Conservation (phyloP, 2,797 vertebrate species). For the Rhabdomys pumilio region DNA sequence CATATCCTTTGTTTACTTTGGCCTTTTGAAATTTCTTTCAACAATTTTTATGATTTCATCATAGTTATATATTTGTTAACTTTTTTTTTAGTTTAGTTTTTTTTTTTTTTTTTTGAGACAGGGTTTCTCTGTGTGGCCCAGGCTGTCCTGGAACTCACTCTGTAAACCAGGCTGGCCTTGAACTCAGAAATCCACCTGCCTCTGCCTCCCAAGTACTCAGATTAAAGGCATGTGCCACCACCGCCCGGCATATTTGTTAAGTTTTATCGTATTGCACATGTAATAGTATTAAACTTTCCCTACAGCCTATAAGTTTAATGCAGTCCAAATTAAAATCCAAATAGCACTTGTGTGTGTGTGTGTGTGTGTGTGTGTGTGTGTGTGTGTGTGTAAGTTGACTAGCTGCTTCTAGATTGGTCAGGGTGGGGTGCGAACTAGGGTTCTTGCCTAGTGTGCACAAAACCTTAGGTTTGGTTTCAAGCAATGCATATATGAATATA, state of each 20-base stretch:
- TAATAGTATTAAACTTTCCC: background rate
- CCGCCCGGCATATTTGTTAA: background rate
- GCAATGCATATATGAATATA: background rate
- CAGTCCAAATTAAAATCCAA: slow-evolving; percentile 50
- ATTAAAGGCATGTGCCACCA: too few species aligned
- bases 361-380: background rate
- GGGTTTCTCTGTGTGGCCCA: too few species aligned
- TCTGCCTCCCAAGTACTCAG: too few species aligned
- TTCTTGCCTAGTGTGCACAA: background rate
- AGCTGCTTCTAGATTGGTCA: slow-evolving; percentile 54
- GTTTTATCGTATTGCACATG: slow-evolving; percentile 8
- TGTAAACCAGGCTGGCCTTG: too few species aligned
- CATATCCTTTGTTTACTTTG: slow-evolving; percentile 18
- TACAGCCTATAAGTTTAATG: background rate
- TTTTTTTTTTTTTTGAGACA: too few species aligned
- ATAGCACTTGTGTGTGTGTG: background rate
- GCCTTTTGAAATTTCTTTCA: slow-evolving; percentile 46
- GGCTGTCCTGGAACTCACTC: too few species aligned
- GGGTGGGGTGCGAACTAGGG: background rate
- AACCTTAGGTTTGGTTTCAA: background rate
- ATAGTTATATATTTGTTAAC: slow-evolving; percentile 14
- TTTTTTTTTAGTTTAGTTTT: background rate
- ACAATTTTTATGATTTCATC: slow-evolving; percentile 43
- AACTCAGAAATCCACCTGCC: too few species aligned
- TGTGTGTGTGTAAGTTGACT: background rate